Evolutionary conservation across 2,888 invertebrate species (phyloP), one percentile per base, ranked within the genome.

Genomic region (Idaea straminata): DNA sequence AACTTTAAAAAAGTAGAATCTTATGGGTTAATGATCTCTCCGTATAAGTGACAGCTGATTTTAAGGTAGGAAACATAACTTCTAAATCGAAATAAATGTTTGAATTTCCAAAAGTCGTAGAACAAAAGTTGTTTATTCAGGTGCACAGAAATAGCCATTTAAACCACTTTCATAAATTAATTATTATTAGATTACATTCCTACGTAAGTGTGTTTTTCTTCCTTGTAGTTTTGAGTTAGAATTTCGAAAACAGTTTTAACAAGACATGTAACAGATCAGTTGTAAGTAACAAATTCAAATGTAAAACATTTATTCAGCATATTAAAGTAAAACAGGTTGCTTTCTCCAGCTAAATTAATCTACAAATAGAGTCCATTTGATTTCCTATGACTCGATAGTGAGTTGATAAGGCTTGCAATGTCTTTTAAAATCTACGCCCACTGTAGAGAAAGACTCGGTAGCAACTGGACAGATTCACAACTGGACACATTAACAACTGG

Each of bases 301-400:
- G 58, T 38, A 64, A 68, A 69, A 64, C 70, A 69, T 67, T 68
- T 68, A 67, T 68, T 59, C 69, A 69, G 67, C 68, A 73, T 71
- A 73, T 73, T 70, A 70, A 66, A 59, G n/a, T 64, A 59, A 65
- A 61, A 62, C 66, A 34, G 57, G 69, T 62, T 68, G 69, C 73
- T 73, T 73, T 71, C 73, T 68, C 70, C 67, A 72, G 71, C 72
- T 70, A 72, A 71, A 73, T 73, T 70, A 73, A 67, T 65, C 72
- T 62, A 60, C 66, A 4, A 57, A 62, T 66, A 47, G 47, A 47
- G 47, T 13, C 13, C 10, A 13, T 47, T 47, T 13, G 10, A 13
- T 47, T 47, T 47, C 13, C 47, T 47, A 47, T 47, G 47, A 47
- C 47, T 47, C 47, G 47, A 47, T 47, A 3, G 47, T 47, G 47